Conservation (phyloP, 2,797 vertebrate species). For the Babyrousa celebensis region DNA sequence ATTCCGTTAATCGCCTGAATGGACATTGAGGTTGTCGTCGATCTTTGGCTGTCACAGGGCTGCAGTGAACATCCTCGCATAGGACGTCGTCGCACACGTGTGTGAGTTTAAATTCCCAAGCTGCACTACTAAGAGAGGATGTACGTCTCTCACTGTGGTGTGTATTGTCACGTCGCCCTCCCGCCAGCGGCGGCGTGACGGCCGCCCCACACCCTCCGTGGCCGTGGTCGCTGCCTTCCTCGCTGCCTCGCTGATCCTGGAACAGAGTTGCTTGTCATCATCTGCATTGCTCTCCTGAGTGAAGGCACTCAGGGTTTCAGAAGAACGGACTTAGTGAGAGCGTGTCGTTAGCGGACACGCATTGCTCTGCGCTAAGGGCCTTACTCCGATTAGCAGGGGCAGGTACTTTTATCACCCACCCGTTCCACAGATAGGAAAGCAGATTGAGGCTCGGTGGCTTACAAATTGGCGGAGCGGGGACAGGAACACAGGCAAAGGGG, state of each 20-base stretch:
- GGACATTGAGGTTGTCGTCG: not conserved
- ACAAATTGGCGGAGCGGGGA: not conserved
- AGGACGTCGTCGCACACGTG: not conserved
- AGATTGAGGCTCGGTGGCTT: not conserved
- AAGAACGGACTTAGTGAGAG: not conserved
- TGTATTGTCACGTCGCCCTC: accelerated
- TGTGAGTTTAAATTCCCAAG: conserved; percentile 64
- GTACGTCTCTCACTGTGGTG: not conserved
- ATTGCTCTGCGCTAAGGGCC: not conserved
- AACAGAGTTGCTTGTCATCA: accelerated
- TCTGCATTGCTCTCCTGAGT: not conserved
- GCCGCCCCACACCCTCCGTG: not conserved
- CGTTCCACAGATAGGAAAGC: not conserved
- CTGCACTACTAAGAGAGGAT: not conserved
- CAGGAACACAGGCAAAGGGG: not conserved
- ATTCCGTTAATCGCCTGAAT: not conserved
- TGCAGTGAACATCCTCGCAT: not conserved
- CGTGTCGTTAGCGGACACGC: not conserved
- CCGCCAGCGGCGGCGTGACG: accelerated
- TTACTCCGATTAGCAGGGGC: not conserved
- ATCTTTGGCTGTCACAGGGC: not conserved
- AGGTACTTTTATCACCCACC: not conserved
- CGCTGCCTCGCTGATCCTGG: not conserved
- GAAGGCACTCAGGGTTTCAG: not conserved
- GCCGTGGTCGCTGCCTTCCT: accelerated